Conservation (phyloP, 1,140 invertebrate genomes). For the Gryon sp. region DNA sequence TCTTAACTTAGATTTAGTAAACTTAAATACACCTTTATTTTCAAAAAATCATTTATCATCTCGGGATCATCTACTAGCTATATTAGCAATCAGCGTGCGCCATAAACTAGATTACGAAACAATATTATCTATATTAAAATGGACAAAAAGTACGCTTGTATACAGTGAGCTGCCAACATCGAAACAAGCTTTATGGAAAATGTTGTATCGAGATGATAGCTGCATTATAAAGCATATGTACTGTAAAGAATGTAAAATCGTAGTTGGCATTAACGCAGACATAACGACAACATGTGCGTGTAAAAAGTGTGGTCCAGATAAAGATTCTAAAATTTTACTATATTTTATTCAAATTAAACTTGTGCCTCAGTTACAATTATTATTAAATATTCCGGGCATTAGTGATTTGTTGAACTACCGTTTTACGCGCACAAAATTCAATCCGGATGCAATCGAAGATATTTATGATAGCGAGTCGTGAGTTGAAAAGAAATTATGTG, state of each 20-base stretch:
- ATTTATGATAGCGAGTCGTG: no score
- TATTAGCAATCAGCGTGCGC: slow-evolving; percentile 11
- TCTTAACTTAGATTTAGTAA: background rate
- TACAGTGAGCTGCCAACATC: background rate
- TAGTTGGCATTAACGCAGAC: background rate
- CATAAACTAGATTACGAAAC: slow-evolving; percentile 7
- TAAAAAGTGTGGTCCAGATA: slow-evolving; percentile 2
- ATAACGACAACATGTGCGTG: background rate
- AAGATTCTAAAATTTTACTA: no score
- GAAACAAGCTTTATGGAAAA: slow-evolving; percentile 7
- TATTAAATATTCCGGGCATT: no score
- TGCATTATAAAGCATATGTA: slow-evolving; percentile 2
- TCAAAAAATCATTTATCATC: background rate
- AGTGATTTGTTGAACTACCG: no score
- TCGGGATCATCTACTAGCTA: slow-evolving; percentile 2
- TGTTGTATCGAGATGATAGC: slow-evolving; percentile 2
- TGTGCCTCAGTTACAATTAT: no score
- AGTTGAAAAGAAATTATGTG: no score
- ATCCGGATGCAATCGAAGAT: no score
- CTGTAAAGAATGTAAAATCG: background rate
- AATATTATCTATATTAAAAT: slow-evolving; percentile 3
- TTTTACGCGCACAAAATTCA: no score
- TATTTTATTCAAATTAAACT: no score
- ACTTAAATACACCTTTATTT: background rate
- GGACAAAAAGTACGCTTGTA: background rate